Evolutionary conservation across 1,140 invertebrate genomes (phyloP), one percentile per base, ranked within the genome.

Genomic region (Sycophila sp.): DNA sequence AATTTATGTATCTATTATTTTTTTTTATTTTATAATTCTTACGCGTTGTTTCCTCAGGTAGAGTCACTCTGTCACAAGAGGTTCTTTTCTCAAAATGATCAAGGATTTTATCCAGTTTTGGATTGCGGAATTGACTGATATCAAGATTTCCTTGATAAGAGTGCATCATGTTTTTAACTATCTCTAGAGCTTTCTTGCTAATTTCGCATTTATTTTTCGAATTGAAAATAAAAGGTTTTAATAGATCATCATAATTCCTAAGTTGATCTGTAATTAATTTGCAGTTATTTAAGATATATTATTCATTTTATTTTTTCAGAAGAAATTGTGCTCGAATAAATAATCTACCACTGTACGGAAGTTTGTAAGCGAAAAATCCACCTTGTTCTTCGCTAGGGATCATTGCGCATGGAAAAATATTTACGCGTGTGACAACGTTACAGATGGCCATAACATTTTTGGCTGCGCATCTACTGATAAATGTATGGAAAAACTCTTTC

Each of bases 371-470:
- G 17, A 65, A 71, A 47, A 71, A 71, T 65, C 69, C 69, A 42
- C 55, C 55, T 32, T 65, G 30, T 17, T 49, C 42, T 22, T 30
- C 17, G 26, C 62, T 66, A 15, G 69, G 69, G 24, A 71, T 66
- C 69, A 71, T 71, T 5, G 13, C 13, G 28, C 53, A 49, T 40
- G 66, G 49, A 7, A n/a, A 22, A 32, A 65, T 11, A n/a, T 13
- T 7, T 4, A 24, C 15, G n/a, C 40, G 59, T 38, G 62, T 71
- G 8, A 66, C 24, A 22, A 71, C 51, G 49, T 32, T 65, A 17
- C 69, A 71, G 3, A 65, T 71, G 24, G 69, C 17, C 69, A 71
- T 71, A 0, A 71, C 40, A 40, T 66, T 58, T 40, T 60, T 66
- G 15, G 22, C 24, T 26, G 7, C 15, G 30, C 62, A 71, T 11